A percentile compares a stretch with the other conserved stretches of the same genome.
phyloP scores from a whole-genome alignment of 2,113 vertebrate genomes.

The Petroica traversi region DNA sequence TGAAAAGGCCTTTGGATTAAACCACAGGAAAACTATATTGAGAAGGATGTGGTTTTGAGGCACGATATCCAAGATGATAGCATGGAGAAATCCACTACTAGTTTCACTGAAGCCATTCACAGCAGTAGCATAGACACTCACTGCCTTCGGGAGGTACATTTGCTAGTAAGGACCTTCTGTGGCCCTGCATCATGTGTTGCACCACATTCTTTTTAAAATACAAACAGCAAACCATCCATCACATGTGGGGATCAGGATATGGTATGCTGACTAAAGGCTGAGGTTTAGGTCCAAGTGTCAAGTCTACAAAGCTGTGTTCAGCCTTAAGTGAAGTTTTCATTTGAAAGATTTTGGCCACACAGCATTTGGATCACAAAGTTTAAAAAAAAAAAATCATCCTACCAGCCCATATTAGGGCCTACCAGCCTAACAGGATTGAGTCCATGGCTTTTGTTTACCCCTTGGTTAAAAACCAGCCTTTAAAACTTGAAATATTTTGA shows the following conservation, averaged over 20 bases:
- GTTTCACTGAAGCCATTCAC: not conserved
- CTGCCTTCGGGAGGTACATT: not conserved
- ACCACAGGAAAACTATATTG: not conserved
- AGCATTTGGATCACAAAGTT: not conserved
- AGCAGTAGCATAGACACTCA: not conserved
- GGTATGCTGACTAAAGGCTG: not conserved
- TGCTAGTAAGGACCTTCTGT: not conserved
- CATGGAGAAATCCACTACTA: not conserved
- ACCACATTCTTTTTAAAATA: not conserved
- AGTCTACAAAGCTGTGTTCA: not conserved
- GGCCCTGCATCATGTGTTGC: not conserved
- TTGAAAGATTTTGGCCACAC: not conserved
- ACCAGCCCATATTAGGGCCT: not conserved
- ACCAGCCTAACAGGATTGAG: not conserved
- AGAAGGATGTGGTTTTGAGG: not conserved
- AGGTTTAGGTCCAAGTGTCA: not conserved
- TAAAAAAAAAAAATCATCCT: not conserved
- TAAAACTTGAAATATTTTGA: not conserved
- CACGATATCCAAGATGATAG: not conserved
- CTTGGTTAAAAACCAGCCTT: not conserved
- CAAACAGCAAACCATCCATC: not conserved
- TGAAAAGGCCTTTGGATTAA: not conserved
- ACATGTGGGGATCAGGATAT: not conserved
- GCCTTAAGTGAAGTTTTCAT: not conserved
- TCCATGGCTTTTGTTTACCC: no score